phyloP scores from a whole-genome alignment of 2,888 invertebrate species.

The Stenoptilia bipunctidactyla region DNA sequence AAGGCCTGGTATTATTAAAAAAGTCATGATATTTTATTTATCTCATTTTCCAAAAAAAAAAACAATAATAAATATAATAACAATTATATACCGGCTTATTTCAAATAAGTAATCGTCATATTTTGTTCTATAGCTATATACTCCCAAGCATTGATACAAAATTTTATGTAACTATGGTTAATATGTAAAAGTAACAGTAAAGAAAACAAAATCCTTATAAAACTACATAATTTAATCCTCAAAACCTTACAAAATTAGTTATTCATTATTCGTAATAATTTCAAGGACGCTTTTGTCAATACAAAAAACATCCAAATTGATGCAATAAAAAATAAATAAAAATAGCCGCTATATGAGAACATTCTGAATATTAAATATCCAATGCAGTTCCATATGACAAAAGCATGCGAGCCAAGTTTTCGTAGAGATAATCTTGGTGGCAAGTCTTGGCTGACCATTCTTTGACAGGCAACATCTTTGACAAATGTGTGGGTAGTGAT shows the following conservation, averaged over 20 bases:
- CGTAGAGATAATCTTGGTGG: conserved; percentile 79
- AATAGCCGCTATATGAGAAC: conserved; percentile 63
- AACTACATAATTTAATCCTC: not conserved
- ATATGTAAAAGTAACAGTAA: not conserved
- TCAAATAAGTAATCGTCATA: too few relatives aligned
- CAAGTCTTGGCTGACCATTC: conserved; percentile 66
- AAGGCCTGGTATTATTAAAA: too few relatives aligned
- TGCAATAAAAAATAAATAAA: conserved; percentile 55
- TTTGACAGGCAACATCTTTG: conserved; percentile 70
- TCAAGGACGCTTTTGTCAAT: conserved; percentile 54
- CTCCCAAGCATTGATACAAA: too few relatives aligned
- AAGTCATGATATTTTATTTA: too few relatives aligned
- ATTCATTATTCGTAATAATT: conserved; percentile 36
- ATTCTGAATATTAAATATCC: conserved; percentile 64
- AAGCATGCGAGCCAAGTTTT: conserved; percentile 74
- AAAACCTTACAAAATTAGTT: conserved; percentile 8
- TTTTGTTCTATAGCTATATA: too few relatives aligned
- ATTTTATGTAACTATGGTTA: too few relatives aligned
- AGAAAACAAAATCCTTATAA: not conserved
- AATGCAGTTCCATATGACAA: conserved; percentile 63
- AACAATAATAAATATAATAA: not conserved
- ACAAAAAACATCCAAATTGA: conserved; percentile 59
- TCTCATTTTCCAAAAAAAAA: too few relatives aligned
- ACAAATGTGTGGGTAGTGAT: conserved; percentile 73
- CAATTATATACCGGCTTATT: too few relatives aligned